Evolutionary conservation across 2,888 invertebrate species (phyloP).

Genomic region (Amphipyra berbera): DNA sequence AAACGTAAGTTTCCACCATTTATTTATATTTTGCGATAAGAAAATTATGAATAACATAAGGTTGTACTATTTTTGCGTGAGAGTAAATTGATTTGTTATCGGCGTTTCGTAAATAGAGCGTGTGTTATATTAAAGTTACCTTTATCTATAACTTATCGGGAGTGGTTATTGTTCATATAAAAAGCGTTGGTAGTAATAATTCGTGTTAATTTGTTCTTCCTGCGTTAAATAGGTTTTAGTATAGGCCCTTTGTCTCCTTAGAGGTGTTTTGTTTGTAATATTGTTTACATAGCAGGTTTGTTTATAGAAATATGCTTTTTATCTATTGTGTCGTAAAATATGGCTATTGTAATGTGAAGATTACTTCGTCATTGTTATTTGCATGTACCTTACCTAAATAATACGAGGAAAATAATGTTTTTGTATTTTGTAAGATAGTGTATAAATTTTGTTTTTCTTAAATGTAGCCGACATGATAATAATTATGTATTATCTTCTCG

Average conservation of each 20-base stretch:
- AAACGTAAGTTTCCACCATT: conserved; percentile 46
- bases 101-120: conserved; percentile 23
- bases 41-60: conserved; percentile 4
- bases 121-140: conserved; percentile 8
- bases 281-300: conserved; percentile 5
- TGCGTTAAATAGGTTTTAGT: conserved; percentile 24
- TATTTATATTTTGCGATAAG: conserved; percentile 11
- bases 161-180: conserved; percentile 20
- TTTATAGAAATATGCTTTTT: conserved; percentile 4
- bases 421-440: no score
- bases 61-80: conserved; percentile 1
- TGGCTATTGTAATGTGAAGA: not conserved
- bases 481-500: no score
- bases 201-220: conserved; percentile 46
- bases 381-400: no score
- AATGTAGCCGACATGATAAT: no score
- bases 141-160: conserved; percentile 28
- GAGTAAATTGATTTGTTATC: conserved; percentile 21
- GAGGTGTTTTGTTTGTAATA: conserved; percentile 6
- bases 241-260: conserved; percentile 32
- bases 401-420: no score
- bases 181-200: conserved; percentile 27
- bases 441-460: no score
- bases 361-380: no score
- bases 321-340: conserved; percentile 18